Conservation (phyloP, 2,888 invertebrate genomes). For the Phyllotreta striolata region DNA sequence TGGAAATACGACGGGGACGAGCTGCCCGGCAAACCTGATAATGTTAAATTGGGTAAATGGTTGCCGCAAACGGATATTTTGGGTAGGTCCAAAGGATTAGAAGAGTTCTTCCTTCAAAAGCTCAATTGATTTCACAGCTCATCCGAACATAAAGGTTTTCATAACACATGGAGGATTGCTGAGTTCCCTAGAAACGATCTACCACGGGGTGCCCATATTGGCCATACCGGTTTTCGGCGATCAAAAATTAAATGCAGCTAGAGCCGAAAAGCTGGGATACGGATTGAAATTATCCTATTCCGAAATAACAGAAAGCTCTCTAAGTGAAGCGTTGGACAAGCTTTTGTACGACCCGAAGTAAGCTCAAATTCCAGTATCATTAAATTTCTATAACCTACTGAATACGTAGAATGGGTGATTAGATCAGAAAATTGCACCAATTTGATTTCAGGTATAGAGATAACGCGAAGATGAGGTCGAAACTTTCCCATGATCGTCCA, state of each 20-base stretch:
- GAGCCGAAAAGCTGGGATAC: constrained; percentile 59
- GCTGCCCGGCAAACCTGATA: constrained; percentile 65
- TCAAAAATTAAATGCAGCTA: constrained; percentile 63
- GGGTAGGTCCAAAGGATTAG: constrained; percentile 68
- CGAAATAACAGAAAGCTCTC: constrained; percentile 55
- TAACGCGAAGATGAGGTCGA: constrained; percentile 41
- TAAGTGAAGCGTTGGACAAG: constrained; percentile 56
- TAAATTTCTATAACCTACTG: too few relatives aligned
- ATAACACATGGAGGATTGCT: constrained; percentile 69
- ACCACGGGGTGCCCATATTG: constrained; percentile 61
- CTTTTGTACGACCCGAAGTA: constrained; percentile 57
- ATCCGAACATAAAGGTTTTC: constrained; percentile 65
- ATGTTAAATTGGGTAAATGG: constrained; percentile 72
- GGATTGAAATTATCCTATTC: constrained; percentile 57
- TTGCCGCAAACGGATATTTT: constrained; percentile 81
- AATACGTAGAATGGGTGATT: too few relatives aligned
- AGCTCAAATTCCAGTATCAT: constrained; percentile 2
- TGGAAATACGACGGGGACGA: constrained; percentile 81
- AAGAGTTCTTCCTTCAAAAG: background rate
- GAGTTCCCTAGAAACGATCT: constrained; percentile 65
- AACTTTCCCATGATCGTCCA: constrained; percentile 46
- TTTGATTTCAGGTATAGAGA: constrained; percentile 41
- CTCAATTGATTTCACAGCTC: constrained; percentile 53
- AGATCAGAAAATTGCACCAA: background rate
- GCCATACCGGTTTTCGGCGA: constrained; percentile 65